Evolutionary conservation across 1,140 invertebrate species (phyloP).

Genomic region (Himalopsyche phryganea): DNA sequence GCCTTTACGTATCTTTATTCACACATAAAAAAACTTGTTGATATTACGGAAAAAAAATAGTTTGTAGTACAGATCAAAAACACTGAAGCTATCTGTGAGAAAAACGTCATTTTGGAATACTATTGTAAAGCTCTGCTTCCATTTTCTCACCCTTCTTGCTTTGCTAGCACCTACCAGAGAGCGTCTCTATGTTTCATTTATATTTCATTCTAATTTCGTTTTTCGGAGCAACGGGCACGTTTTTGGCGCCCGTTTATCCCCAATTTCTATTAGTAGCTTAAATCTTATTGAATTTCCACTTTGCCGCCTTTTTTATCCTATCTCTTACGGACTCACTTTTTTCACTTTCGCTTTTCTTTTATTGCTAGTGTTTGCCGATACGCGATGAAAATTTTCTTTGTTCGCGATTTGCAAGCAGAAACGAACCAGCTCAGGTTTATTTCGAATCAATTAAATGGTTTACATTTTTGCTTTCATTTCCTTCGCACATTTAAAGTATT

Average conservation of each 20-base stretch:
- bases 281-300: constrained; percentile 35
- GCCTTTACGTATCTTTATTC: too few species aligned
- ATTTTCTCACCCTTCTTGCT: background rate
- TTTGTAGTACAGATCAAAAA: too few species aligned
- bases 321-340: constrained; percentile 18
- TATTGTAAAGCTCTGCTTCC: background rate
- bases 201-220: constrained; percentile 32
- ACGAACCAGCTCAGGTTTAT: background rate
- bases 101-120: too few species aligned
- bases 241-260: constrained; percentile 29
- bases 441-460: constrained; percentile 31
- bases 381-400: constrained; percentile 27
- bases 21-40: too few species aligned
- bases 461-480: too few species aligned
- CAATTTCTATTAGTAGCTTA: constrained; percentile 35
- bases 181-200: constrained; percentile 23
- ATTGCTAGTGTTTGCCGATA: constrained; percentile 25
- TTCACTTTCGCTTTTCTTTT: constrained; percentile 30
- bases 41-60: too few species aligned
- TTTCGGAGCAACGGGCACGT: constrained; percentile 29
- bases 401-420: constrained; percentile 12
- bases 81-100: too few species aligned
- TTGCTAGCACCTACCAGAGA: background rate
- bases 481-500: too few species aligned
- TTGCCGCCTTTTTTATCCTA: constrained; percentile 28